Conservation (phyloP, 2,797 vertebrate species). For the Harpagifer antarcticus region DNA sequence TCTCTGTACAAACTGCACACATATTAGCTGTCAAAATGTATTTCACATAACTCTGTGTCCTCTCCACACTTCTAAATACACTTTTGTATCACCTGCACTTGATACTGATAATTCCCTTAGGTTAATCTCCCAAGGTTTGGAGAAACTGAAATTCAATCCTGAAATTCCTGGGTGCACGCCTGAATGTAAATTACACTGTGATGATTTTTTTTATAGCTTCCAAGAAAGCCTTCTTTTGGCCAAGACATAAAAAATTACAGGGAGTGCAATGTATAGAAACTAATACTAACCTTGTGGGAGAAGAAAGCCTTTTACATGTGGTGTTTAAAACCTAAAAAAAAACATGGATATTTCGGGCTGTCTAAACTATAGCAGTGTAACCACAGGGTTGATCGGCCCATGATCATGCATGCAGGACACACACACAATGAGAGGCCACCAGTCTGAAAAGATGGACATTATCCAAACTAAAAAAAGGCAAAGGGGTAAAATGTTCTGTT, state of each 20-base stretch:
- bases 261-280: slow-evolving; percentile 22
- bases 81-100: not conserved
- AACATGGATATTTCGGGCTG: slow-evolving; percentile 55
- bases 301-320: slow-evolving; percentile 34
- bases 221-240: slow-evolving; percentile 7
- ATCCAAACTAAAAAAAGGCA: slow-evolving; percentile 49
- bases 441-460: slow-evolving; percentile 48
- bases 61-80: not conserved
- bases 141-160: not conserved
- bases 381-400: slow-evolving; percentile 50
- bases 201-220: slow-evolving; percentile 14
- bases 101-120: not conserved
- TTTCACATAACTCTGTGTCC: not conserved
- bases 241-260: slow-evolving; percentile 54
- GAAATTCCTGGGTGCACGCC: not conserved
- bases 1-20: too few relatives aligned
- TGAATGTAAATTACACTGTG: slow-evolving; percentile 4
- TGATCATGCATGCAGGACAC: not conserved
- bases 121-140: not conserved
- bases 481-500: slow-evolving; percentile 28
- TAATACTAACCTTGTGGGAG: slow-evolving; percentile 35
- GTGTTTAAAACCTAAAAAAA: slow-evolving; percentile 27
- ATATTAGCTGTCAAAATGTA: not conserved
- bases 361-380: slow-evolving; percentile 40
- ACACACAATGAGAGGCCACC: slow-evolving; percentile 17